Conservation (phyloP, 2,888 invertebrate genomes). For the Yponomeuta sedellus region DNA sequence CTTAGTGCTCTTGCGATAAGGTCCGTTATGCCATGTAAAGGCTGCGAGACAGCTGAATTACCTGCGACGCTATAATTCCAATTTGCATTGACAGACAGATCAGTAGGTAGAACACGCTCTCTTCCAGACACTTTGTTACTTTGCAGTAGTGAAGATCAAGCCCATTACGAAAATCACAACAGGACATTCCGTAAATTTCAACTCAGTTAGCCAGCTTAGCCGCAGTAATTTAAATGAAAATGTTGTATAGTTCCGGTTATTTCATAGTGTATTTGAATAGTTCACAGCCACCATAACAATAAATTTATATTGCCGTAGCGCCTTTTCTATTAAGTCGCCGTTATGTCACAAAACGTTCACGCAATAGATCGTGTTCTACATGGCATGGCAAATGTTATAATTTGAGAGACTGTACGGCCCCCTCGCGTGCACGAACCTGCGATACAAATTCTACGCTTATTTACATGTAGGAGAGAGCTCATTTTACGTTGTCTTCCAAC, state of each 20-base stretch:
- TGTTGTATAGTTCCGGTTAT: too few relatives aligned
- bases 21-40: not conserved
- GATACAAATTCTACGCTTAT: slow-evolving; percentile 20
- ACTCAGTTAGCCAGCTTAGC: too few relatives aligned
- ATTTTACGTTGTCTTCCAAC: slow-evolving; percentile 40
- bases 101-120: not conserved
- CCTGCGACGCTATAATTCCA: not conserved
- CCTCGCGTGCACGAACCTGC: slow-evolving; percentile 24
- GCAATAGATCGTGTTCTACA: slow-evolving; percentile 12
- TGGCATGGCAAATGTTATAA: not conserved
- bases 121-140: too few relatives aligned
- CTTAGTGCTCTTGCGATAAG: not conserved
- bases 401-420: slow-evolving; percentile 39
- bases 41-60: not conserved
- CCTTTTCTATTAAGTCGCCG: too few relatives aligned
- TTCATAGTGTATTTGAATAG: not conserved
- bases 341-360: not conserved
- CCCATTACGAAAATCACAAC: too few relatives aligned
- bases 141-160: too few relatives aligned
- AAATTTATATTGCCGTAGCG: not conserved
- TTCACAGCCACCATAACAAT: not conserved
- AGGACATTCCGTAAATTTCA: too few relatives aligned
- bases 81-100: not conserved
- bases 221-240: too few relatives aligned
- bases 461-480: not conserved